Percentiles rank a stretch among this genome's conserved stretches.
Evolutionary conservation across 2,113 vertebrate species (phyloP).

Genomic region (Nothocercus nigrocapillus): DNA sequence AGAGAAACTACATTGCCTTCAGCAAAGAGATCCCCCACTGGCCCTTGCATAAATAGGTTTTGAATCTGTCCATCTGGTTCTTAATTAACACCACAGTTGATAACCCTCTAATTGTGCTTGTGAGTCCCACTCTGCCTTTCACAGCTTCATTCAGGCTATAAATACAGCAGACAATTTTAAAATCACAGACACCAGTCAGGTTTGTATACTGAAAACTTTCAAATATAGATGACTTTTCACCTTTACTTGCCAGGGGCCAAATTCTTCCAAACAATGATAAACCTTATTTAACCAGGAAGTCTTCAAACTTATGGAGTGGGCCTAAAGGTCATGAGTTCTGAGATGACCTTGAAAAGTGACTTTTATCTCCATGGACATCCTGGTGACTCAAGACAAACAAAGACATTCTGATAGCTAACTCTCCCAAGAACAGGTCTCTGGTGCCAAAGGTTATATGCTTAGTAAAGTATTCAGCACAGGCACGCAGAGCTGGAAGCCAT

Average conservation of each 20-base stretch:
- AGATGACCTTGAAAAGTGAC: conserved; percentile 49
- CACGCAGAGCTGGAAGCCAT: neutral
- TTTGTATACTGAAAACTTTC: conserved; percentile 31
- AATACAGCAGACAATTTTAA: neutral
- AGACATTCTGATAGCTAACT: neutral
- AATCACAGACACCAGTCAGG: neutral
- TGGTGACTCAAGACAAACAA: conserved; percentile 44
- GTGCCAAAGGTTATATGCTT: conserved; percentile 36
- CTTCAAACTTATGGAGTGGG: conserved; percentile 23
- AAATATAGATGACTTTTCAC: conserved; percentile 45
- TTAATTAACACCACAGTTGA: neutral
- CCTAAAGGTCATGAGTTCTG: conserved; percentile 26
- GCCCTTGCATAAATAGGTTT: neutral
- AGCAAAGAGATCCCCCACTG: neutral
- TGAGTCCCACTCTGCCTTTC: neutral
- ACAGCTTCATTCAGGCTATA: neutral
- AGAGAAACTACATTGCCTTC: neutral
- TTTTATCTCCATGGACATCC: conserved; percentile 40
- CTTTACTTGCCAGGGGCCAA: conserved; percentile 50
- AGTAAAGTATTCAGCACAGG: neutral
- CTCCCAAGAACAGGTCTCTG: neutral
- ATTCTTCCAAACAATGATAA: conserved; percentile 60
- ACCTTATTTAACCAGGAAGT: conserved; percentile 51
- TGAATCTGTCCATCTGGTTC: neutral
- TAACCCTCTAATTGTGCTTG: neutral